Base-by-base conservation (phyloP, 2,113 vertebrate genomes). In the Mesembrinibis cayennensis region DNA sequence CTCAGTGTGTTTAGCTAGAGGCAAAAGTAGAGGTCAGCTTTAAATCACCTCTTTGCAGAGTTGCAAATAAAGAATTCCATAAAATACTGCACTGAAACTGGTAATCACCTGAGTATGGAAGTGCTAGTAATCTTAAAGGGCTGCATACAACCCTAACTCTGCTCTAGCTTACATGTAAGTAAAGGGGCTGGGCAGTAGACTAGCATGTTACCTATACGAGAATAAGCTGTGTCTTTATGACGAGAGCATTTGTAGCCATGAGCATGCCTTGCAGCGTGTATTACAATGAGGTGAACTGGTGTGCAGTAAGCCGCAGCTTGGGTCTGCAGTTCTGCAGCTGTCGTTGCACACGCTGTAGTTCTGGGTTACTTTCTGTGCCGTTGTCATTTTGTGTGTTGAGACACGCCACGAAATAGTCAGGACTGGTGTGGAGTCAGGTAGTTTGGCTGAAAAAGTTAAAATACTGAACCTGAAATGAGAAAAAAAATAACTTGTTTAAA, bases 281-380 rank as follows among this genome's bases (percentile, higher is more conserved):
- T 42, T 81, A n/a, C 62, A 38, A 5, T 16, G n/a, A 55, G 27
- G n/a, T 40, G 2, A 34, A 30, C 12, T 16, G 40, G 18, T 42
- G 25, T 38, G 44, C 63, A 47, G 16, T 10, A 29, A 83, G 12
- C 55, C 81, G 50, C 20, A 36, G 10, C 40, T 42, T 16, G 34
- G 7, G 67, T 66, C 69, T 78, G n/a, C 4, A 7, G 13, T 61
- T 40, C 49, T 80, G 40, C 53, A 50, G 53, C 74, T 80, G 45
- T 34, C 3, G 0, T 15, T 44, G 30, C 42, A 11, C 11, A 3
- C 1, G 1, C 36, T 6, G 8, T 15, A 13, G 17, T 36, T 72
- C 53, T 45, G 70, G 5, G 7, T 79, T 29, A 4, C 20, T 56
- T 88, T 17, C 38, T 13, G 6, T 67, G 50, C 32, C 2, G 0